phyloP scores from a whole-genome alignment of 2,888 invertebrate genomes.

The Dichetophora obliterata region DNA sequence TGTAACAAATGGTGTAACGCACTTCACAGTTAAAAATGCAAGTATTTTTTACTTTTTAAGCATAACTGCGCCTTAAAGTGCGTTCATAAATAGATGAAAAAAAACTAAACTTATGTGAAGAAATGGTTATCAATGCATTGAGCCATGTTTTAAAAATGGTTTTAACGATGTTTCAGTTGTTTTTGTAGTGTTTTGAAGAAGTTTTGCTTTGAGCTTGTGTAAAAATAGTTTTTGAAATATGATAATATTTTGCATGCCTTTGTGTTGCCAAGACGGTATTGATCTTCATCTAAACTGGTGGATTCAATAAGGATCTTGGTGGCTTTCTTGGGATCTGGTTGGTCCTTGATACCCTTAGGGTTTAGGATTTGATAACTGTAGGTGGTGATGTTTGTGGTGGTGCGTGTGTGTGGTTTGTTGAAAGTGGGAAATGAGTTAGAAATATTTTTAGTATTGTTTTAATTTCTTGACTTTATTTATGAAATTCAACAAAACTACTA shows the following conservation, averaged over 20 bases:
- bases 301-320: conserved; percentile 86
- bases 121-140: neutral
- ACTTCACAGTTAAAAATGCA: neutral
- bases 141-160: neutral
- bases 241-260: conserved; percentile 81
- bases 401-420: neutral
- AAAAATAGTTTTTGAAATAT: neutral
- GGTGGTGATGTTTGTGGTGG: conserved; percentile 49
- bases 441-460: too few relatives aligned
- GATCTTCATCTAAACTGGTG: conserved; percentile 88
- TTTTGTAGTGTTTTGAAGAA: neutral
- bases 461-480: neutral
- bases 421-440: too few relatives aligned
- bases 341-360: conserved; percentile 86
- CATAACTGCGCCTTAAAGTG: neutral
- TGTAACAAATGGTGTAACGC: neutral
- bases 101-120: neutral
- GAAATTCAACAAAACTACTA: neutral
- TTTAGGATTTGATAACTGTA: conserved; percentile 98
- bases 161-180: neutral
- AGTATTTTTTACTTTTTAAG: neutral
- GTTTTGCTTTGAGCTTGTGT: neutral
- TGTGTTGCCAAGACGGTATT: conserved; percentile 97
- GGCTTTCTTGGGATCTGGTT: conserved; percentile 84
- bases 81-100: neutral